Conservation (phyloP, 2,113 vertebrate genomes). For the Rhinogobius similis region DNA sequence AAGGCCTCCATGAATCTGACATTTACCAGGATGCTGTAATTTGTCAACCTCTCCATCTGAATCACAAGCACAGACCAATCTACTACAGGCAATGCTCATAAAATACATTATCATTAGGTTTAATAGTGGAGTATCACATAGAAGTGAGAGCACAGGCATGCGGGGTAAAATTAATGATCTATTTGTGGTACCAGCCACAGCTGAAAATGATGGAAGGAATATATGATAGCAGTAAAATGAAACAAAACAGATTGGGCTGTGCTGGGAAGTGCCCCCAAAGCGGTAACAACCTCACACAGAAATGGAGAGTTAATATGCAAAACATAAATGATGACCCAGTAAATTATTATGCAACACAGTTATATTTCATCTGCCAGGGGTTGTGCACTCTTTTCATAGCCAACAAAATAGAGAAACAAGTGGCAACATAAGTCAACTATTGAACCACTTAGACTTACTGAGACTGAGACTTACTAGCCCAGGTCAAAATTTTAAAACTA, state of each 20-base stretch:
- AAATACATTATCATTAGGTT: constrained; percentile 57
- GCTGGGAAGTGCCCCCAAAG: neutral
- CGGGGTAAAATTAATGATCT: constrained; percentile 32
- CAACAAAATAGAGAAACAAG: neutral
- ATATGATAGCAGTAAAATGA: constrained; percentile 29
- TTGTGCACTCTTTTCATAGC: neutral
- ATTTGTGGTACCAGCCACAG: constrained; percentile 17
- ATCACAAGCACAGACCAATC: constrained; percentile 39
- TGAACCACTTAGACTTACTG: neutral
- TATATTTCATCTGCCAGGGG: neutral
- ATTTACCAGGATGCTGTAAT: constrained; percentile 70
- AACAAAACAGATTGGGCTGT: constrained; percentile 19
- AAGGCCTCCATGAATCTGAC: constrained; percentile 61
- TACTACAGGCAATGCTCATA: constrained; percentile 59
- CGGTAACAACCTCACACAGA: constrained; percentile 10
- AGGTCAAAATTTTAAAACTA: neutral
- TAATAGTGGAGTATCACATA: constrained; percentile 47
- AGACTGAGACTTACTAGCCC: neutral
- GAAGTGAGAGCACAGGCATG: neutral
- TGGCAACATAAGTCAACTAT: neutral
- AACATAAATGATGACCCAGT: neutral
- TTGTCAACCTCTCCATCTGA: constrained; percentile 66
- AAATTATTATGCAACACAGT: neutral
- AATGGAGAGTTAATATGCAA: neutral
- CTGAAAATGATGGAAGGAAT: constrained; percentile 35